These are phyloP conservation scores for Pasiphila rectangulata DNA, from an alignment of 2,888 invertebrate genomes.

Conservation along the genomic window DNA sequence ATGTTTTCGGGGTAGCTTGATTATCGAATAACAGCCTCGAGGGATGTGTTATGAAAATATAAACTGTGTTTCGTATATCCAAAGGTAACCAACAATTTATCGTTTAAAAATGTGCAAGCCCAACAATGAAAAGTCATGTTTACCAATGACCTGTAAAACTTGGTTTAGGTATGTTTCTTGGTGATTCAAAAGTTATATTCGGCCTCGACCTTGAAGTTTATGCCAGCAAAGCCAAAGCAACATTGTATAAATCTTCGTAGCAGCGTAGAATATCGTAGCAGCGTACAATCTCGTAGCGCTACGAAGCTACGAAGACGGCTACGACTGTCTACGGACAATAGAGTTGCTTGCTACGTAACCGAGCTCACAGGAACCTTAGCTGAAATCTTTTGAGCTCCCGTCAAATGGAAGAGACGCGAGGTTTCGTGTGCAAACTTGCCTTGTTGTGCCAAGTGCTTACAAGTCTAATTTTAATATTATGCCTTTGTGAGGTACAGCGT, in stretches of 20 bases:
- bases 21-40: constrained; percentile 39
- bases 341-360: constrained; percentile 50
- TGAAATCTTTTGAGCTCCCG: constrained; percentile 62
- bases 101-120: too few species aligned
- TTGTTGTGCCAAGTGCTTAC: constrained; percentile 47
- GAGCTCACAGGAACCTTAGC: constrained; percentile 46
- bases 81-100: too few species aligned
- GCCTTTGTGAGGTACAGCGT: constrained; percentile 7
- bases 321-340: constrained; percentile 58
- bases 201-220: too few species aligned
- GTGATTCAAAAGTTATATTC: too few species aligned
- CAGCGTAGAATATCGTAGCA: constrained; percentile 34
- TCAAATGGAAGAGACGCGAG: constrained; percentile 52
- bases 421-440: constrained; percentile 47
- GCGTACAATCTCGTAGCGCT: constrained; percentile 35
- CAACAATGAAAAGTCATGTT: background rate
- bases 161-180: too few species aligned
- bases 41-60: constrained; percentile 27
- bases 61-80: constrained; percentile 20
- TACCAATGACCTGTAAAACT: background rate
- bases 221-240: constrained; percentile 31
- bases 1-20: constrained; percentile 44
- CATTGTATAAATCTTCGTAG: constrained; percentile 36
- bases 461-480: constrained; percentile 43
- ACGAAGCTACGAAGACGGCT: constrained; percentile 48